Evolutionary conservation across 1,140 invertebrate species (phyloP).

Genomic region (Monomorium pharaonis): DNA sequence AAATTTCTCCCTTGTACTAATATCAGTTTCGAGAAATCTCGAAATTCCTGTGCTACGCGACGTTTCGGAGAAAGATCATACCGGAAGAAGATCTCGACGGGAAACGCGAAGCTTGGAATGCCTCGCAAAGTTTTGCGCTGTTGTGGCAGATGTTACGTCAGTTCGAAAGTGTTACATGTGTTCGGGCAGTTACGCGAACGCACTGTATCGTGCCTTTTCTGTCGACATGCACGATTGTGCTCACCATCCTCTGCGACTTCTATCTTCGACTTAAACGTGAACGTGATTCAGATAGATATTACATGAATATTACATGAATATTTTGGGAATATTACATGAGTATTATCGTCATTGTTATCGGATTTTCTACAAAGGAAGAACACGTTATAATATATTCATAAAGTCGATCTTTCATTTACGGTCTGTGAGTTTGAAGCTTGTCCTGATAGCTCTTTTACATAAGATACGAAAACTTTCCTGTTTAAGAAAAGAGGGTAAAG

Average conservation of each 20-base stretch:
- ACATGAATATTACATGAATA: not conserved
- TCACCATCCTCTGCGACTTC: not conserved
- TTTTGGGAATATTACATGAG: not conserved
- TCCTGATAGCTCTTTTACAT: not conserved
- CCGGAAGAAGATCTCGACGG: not conserved
- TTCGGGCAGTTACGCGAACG: constrained; percentile 12
- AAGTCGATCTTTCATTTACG: not conserved
- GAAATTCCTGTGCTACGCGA: not conserved
- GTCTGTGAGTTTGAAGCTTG: not conserved
- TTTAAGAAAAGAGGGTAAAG: not conserved
- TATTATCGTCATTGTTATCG: not conserved
- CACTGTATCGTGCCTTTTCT: constrained; percentile 10
- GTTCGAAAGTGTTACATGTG: constrained; percentile 26
- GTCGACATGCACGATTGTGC: not conserved
- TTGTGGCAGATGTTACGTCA: constrained; percentile 22
- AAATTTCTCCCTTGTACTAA: not conserved
- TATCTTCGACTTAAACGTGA: not conserved
- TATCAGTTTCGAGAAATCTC: not conserved
- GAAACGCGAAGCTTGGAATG: not conserved
- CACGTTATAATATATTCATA: not conserved
- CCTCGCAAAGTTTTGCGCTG: constrained; percentile 23
- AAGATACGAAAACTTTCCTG: not conserved
- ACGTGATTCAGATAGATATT: not conserved
- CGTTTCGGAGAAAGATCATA: not conserved
- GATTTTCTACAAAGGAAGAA: not conserved